Conservation (phyloP, 2,113 vertebrate genomes). For the Blennius ocellaris region DNA sequence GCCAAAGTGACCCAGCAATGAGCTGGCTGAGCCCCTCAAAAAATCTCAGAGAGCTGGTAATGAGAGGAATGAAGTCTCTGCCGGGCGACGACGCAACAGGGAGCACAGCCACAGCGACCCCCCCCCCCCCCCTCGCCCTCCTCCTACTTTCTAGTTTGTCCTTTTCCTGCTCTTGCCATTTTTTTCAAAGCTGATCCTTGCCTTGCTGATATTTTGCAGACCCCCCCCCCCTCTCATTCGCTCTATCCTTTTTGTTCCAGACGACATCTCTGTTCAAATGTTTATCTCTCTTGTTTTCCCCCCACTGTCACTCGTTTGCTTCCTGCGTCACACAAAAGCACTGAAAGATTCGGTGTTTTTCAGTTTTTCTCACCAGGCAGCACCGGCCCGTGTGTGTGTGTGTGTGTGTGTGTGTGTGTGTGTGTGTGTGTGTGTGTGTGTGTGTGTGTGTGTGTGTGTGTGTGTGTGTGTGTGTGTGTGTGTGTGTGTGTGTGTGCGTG, state of each 20-base stretch:
- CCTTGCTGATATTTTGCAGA: conserved; percentile 45
- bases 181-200: conserved; percentile 24
- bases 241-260: not conserved
- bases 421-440: not conserved
- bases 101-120: conserved; percentile 28
- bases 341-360: not conserved
- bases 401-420: conserved; percentile 2
- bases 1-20: conserved; percentile 72
- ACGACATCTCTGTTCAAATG: not conserved
- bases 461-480: too few species aligned
- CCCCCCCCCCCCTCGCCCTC: conserved; percentile 10
- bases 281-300: not conserved
- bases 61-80: conserved; percentile 50
- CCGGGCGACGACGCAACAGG: conserved; percentile 45
- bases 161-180: conserved; percentile 39
- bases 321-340: not conserved
- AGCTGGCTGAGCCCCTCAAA: conserved; percentile 65
- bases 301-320: not conserved
- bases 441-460: conserved; percentile 1
- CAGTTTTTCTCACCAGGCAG: conserved; percentile 2
- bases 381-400: conserved; percentile 5
- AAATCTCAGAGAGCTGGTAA: conserved; percentile 49
- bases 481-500: too few species aligned
- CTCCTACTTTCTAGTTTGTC: conserved; percentile 52
- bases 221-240: conserved; percentile 10